A percentile compares a stretch with the other conserved stretches of the same genome.
These are phyloP conservation scores for Paramisgurnus dabryanus DNA, from an alignment of 2,113 vertebrate species.

Conservation along the genomic window DNA sequence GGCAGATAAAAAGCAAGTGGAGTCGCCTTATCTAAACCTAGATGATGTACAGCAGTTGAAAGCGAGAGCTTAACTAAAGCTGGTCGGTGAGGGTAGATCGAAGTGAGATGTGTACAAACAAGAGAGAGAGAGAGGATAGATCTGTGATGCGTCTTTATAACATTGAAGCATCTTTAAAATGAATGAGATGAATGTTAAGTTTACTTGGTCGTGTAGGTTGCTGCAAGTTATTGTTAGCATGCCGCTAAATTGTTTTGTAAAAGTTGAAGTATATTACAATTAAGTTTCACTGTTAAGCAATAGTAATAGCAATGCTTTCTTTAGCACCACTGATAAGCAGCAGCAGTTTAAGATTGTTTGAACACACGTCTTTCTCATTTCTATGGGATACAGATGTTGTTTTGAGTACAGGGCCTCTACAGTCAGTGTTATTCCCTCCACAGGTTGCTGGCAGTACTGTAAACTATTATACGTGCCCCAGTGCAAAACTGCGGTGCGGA, in stretches of 20 bases:
- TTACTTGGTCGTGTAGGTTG: background rate
- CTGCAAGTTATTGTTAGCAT: background rate
- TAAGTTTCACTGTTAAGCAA: background rate
- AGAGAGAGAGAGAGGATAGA: background rate
- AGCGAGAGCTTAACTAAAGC: conserved; percentile 60
- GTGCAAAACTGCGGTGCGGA: conserved; percentile 79
- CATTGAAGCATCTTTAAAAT: conserved; percentile 7
- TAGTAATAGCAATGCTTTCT: background rate
- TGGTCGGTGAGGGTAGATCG: conserved; percentile 55
- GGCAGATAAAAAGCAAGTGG: conserved; percentile 68
- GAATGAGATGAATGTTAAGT: background rate
- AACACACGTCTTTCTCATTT: conserved; percentile 29
- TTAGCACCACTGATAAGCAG: conserved; percentile 12
- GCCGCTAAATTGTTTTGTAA: too few species aligned
- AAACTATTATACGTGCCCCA: conserved; percentile 71
- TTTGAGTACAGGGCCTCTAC: conserved; percentile 46
- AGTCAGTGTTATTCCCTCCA: conserved; percentile 49
- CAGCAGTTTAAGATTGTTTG: conserved; percentile 6
- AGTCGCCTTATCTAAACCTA: conserved; percentile 69
- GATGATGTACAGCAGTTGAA: conserved; percentile 59
- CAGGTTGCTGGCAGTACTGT: conserved; percentile 77
- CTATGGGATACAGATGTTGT: conserved; percentile 57
- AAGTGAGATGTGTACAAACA: conserved; percentile 45
- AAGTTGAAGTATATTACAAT: too few species aligned
- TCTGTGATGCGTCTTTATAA: background rate